Base-by-base conservation (phyloP, 2,113 vertebrate species). In the Oreochromis tanganicae region DNA sequence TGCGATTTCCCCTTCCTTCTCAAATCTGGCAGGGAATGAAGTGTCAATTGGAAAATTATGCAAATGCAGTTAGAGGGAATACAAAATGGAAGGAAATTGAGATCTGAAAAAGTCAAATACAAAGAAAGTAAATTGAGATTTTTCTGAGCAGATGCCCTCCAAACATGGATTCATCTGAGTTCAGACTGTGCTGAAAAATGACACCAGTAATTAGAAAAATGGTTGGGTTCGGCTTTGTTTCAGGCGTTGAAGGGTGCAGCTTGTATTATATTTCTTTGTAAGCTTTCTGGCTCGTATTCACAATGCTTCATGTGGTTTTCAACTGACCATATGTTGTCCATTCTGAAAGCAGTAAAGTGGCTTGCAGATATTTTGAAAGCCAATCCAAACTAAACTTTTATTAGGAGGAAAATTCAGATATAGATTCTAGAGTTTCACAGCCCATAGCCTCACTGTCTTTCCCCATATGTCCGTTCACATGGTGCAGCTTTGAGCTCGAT, bases 31-130 rank as follows among this genome's bases (percentile, higher is more conserved):
- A 87, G 89, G 56, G 89, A 94, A 92, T 94, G 82, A 94, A 95
- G 92, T 91, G 90, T 90, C 83, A 92, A 86, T 94, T 95, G 92
- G 85, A 90, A 89, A 91, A 95, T 91, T 95, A 94, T 96, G 93
- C 91, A 94, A 92, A 94, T 92, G 19, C 2, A 17, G 86, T 92
- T 82, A 81, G 83, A 38, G 83, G 68, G 79, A 80, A 87, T 78
- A 82, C 78, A 90, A 90, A 92, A 89, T 75, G 81, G 32, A 54
- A 78, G 57, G 38, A 90, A 94, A 91, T 79, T 80, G 87, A 91
- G 91, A 93, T 90, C 91, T 91, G 87, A 84, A 89, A 87, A 93
- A 88, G 71, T 89, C 82, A 88, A 83, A 91, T 52, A 57, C 84
- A 85, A 92, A 81, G 12, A 82, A 85, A 85, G 78, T 46, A 86